These are phyloP conservation scores for Drosophila heteroneura DNA, from an alignment of 2,888 invertebrate species.

Conservation along the genomic window DNA sequence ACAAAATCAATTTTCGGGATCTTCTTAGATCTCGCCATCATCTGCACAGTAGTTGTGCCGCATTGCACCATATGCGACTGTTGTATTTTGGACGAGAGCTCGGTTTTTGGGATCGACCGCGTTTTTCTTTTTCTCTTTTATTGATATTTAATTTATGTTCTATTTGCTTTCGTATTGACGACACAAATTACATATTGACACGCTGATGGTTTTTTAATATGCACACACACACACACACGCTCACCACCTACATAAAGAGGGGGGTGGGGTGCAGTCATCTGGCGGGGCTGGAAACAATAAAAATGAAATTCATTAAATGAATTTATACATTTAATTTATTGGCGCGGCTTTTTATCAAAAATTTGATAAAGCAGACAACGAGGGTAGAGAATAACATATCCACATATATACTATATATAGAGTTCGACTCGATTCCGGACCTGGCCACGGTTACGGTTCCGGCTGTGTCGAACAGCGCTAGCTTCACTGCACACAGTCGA, in stretches of 20 bases:
- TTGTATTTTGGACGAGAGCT: conserved; percentile 2
- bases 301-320: conserved; percentile 79
- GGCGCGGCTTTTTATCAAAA: conserved; percentile 79
- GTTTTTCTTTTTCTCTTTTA: conserved; percentile 34
- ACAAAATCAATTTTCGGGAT: conserved; percentile 66
- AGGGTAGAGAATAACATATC: conserved; percentile 30
- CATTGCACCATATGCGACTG: conserved; percentile 42
- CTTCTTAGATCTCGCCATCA: conserved; percentile 52
- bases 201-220: conserved; percentile 83
- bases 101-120: conserved; percentile 36
- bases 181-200: conserved; percentile 83
- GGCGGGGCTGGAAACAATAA: conserved; percentile 68
- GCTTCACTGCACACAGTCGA: conserved; percentile 76
- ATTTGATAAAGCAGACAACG: conserved; percentile 72
- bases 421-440: conserved; percentile 25
- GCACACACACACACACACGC: conserved; percentile 56
- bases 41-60: conserved; percentile 8
- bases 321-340: conserved; percentile 82
- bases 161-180: conserved; percentile 68
- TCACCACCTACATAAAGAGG: conserved; percentile 18
- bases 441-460: conserved; percentile 10
- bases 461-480: conserved; percentile 16
- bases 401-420: not conserved
- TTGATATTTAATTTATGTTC: conserved; percentile 80
- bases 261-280: conserved; percentile 49